Conservation (phyloP, 2,113 vertebrate genomes). For the Cinclus cinclus region DNA sequence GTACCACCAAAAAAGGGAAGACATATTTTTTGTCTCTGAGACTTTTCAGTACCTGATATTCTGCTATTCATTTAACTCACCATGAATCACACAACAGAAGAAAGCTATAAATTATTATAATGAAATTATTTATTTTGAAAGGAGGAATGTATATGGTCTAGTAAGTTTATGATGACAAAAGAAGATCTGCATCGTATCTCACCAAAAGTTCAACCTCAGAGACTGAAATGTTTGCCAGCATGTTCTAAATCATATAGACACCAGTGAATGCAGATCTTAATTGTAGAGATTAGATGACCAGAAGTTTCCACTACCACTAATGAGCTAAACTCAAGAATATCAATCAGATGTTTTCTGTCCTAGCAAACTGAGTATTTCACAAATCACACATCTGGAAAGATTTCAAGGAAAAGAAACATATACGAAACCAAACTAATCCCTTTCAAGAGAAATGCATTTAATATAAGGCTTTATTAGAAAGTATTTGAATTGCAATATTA, state of each 20-base stretch:
- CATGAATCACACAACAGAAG: not conserved
- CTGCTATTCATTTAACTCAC: not conserved
- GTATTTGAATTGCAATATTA: not conserved
- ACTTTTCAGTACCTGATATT: not conserved
- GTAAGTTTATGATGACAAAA: constrained; percentile 46
- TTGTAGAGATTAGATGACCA: not conserved
- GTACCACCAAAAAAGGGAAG: not conserved
- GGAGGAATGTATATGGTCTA: not conserved
- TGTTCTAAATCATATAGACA: constrained; percentile 53
- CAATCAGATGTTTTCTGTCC: not conserved
- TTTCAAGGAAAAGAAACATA: not conserved
- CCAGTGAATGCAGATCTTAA: not conserved
- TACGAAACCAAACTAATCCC: not conserved
- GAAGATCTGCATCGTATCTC: constrained; percentile 59
- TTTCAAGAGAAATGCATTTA: not conserved
- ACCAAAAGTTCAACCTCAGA: constrained; percentile 28
- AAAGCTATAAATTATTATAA: not conserved
- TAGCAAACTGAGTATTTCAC: not conserved
- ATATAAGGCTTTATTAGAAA: constrained; percentile 8
- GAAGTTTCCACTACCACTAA: constrained; percentile 33
- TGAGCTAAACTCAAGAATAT: not conserved
- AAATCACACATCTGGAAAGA: not conserved
- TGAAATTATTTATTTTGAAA: constrained; percentile 52
- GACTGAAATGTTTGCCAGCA: constrained; percentile 35
- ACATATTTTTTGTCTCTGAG: not conserved